Base-by-base conservation (phyloP, 2,888 invertebrate genomes). In the Xanthia icteritia region DNA sequence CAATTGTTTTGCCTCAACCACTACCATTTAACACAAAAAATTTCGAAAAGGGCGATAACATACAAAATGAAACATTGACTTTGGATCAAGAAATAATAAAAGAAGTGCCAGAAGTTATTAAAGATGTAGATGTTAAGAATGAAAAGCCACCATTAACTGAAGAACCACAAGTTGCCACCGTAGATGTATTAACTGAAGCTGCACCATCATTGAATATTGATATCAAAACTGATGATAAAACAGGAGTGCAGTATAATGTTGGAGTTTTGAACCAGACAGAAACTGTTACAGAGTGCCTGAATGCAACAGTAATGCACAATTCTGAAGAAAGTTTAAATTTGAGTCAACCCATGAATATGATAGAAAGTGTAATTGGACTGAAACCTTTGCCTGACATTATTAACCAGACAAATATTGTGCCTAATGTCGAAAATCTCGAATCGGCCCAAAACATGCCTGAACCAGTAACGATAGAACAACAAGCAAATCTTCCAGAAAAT, bases 361-460 rank as follows among this genome's bases (percentile, higher is more conserved):
- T 83, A 85, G 77, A 88, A 82, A 88, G 77, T 86, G 54, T 81
- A 23, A 79, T 81, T 76, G 79, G 81, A 74, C 48, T 73, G 5
- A 82, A 85, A 27, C 83, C 79, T 36, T 84, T 90, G 45, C 90
- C 91, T 74, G 89, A 91, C 75, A 79, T 90, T 71, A 76, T 90
- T 27, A 90, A 91, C 60, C 86, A 90, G 78, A 87, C 88, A 42
- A 79, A 82, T 64, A 51, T 71, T 54, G 42, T 68, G 8, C 42
- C 65, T 31, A 79, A 71, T 67, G 42, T 60, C 5, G 81, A 80
- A 58, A 77, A 76, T 48, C 5, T 58, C 13, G 54, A 76, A 61
- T 11, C 42, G 0, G 31, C 20, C 31, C 11, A 17, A 67, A 56
- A 63, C 39, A 27, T 48, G 13, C 17, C 36, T 67, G 77, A 60